Evolutionary conservation across 1,140 invertebrate genomes (phyloP).

Genomic region (Eueides isabella): DNA sequence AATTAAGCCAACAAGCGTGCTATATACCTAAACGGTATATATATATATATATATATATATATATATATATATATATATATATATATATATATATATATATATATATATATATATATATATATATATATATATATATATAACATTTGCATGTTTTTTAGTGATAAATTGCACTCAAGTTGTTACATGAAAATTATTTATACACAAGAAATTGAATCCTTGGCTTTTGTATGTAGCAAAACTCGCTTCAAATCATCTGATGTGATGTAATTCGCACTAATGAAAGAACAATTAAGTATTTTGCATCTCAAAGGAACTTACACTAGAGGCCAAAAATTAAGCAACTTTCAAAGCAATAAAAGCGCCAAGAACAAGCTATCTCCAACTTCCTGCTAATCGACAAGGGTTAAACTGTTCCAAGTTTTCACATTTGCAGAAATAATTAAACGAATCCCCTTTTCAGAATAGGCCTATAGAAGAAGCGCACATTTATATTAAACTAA

Average conservation of each 20-base stretch:
- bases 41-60: too few relatives aligned
- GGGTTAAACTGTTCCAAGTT: conserved; percentile 47
- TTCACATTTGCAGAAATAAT: conserved; percentile 52
- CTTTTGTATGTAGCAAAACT: not conserved
- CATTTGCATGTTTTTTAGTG: too few relatives aligned
- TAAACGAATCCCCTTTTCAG: conserved; percentile 45
- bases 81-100: too few relatives aligned
- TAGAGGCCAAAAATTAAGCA: conserved; percentile 38
- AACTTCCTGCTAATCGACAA: conserved; percentile 47
- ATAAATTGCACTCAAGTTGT: too few relatives aligned
- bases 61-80: too few relatives aligned
- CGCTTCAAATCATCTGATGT: not conserved
- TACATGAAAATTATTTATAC: not conserved
- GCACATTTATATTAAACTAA: too few relatives aligned
- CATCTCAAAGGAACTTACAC: conserved; percentile 26
- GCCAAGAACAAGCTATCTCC: conserved; percentile 42
- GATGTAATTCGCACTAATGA: conserved; percentile 16
- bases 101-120: too few relatives aligned
- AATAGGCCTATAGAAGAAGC: conserved; percentile 22
- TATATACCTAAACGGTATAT: too few relatives aligned
- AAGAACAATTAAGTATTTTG: conserved; percentile 26
- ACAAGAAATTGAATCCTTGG: not conserved
- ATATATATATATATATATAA: too few relatives aligned
- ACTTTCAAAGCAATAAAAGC: conserved; percentile 40
- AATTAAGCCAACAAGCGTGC: too few relatives aligned